Base-by-base conservation (phyloP, 2,888 invertebrate species). In the Lasius fuliginosus region DNA sequence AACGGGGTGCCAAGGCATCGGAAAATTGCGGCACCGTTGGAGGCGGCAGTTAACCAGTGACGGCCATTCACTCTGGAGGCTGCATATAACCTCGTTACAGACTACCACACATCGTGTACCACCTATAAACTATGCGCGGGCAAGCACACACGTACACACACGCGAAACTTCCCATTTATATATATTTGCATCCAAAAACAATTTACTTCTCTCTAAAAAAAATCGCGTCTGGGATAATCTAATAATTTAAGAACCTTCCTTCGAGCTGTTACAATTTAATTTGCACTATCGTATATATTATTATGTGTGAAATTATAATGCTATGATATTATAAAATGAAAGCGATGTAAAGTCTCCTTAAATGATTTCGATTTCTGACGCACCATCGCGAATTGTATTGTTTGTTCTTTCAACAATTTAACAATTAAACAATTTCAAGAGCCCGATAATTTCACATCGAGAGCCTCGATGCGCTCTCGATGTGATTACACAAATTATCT, bases 21-120 rank as follows among this genome's bases (percentile, higher is more conserved):
- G 84, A 87, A 76, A 85, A 85, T 85, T 76, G 81, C 53, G 30
- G 71, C 42, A 76, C 81, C 62, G 58, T 30, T 73, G 71, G 62
- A 67, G 76, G 76, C 65, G 18, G 60, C 65, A 40, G 79, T 71
- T 77, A 74, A 77, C 56, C 60, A 49, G 18, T 3, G 33, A 60
- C 77, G 53, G 58, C 67, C 68, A 62, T 53, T 83, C 83, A 69
- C 69, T 53, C n/a, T 85, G 62, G 69, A 84, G 76, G 83, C 84
- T 84, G 67, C 71, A 30, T 67, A 65, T 60, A 73, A 46, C 58
- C 73, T 82, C 46, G 83, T 73, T 73, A 73, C 67, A 49, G 83
- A 40, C 73, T 81, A 81, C 60, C 33, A 36, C 73, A 60, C 42
- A 76, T 40, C 36, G 77, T 77, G 67, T 15, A 68, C 42, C 56